These are phyloP conservation scores for Silurus glanis DNA, from an alignment of 2,113 vertebrate genomes.

Conservation along the genomic window DNA sequence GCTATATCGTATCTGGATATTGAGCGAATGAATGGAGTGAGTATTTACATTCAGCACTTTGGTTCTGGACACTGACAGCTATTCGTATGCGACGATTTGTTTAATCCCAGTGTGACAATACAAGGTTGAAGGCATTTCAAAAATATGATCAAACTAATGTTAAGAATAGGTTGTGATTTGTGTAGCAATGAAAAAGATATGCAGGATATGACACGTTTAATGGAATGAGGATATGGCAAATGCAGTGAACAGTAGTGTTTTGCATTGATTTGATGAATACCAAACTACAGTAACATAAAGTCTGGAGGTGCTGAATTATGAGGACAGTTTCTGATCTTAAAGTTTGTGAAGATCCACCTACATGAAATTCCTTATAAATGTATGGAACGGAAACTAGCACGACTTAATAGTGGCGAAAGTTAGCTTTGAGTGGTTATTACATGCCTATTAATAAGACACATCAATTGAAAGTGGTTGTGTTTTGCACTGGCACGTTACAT, in stretches of 20 bases:
- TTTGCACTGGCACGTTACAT: background rate
- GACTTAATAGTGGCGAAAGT: background rate
- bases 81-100: background rate
- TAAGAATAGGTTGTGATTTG: background rate
- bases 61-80: slow-evolving; percentile 47
- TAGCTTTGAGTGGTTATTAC: background rate
- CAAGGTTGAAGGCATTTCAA: slow-evolving; percentile 43
- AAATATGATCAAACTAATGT: background rate
- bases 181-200: background rate
- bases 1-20: slow-evolving; percentile 34
- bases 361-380: background rate
- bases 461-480: background rate
- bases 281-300: background rate
- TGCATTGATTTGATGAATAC: background rate
- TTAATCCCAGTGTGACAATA: slow-evolving; percentile 26
- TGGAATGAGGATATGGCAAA: slow-evolving; percentile 2
- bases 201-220: background rate
- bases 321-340: background rate
- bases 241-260: background rate
- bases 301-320: background rate
- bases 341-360: background rate
- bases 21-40: slow-evolving; percentile 27
- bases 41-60: slow-evolving; percentile 59
- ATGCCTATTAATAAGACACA: background rate
- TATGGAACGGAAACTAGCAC: background rate